Base-by-base conservation (phyloP, 2,888 invertebrate genomes). In the Callyntrura sp. region DNA sequence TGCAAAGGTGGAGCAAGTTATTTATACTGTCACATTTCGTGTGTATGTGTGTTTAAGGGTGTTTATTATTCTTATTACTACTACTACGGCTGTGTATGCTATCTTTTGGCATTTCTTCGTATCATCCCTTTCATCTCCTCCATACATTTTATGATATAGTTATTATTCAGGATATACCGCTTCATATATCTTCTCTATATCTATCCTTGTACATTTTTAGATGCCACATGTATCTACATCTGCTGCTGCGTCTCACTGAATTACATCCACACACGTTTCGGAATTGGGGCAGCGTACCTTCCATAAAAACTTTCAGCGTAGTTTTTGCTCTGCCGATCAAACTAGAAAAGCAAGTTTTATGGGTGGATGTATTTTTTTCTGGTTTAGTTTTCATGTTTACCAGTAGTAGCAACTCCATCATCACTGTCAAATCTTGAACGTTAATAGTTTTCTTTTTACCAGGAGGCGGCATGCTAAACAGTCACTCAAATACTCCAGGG, bases 1-100 rank as follows among this genome's bases (percentile, higher is more conserved):
- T 2, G 35, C 6, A 57, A 45, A 23, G 57, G 73, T 78, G 55
- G 84, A 65, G 83, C 83, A 78, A 84, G 78, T 88, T 88, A 88
- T 84, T 83, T 83, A 84, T 84, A 35, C 35, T 76, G 78, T 76
- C 35, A 51, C 57, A 78, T 60, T 65, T 35, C 35, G 35, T 62
- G 70, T 73, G 57, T 82, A 0, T 55, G n/a, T 76, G 81, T 70
- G 51, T 48, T 17, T 60, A 55, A n/a, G 57, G 12, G 14, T 78
- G 78, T 57, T 57, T 55, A 70, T 70, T 70, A 70, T 70, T 70
- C 9, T 45, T 17, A 62, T 62, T 62, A 62, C 20, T 62, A 35
- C 25, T 2, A 14, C 14, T 43, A n/a, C n/a, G n/a, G n/a, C n/a
- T n/a, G n/a, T n/a, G 68, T 17, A n/a, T 3, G 51, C 12, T 51